Evolutionary conservation across 2,888 invertebrate genomes (phyloP), one percentile per base, ranked within the genome.

Genomic region (Anthophora plumipes): DNA sequence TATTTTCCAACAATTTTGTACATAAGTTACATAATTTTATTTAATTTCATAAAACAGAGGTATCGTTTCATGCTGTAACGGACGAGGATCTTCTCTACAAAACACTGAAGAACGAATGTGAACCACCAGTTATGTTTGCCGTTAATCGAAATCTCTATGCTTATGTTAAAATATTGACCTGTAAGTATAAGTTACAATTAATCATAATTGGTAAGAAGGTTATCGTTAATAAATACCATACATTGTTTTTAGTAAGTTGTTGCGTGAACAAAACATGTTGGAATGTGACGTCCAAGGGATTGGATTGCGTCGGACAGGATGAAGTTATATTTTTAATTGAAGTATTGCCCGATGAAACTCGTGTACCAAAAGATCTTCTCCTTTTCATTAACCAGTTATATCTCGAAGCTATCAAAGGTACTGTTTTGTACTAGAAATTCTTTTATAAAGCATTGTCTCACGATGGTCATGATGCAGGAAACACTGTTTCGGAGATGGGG

Each of bases 221-320:
- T 43, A n/a, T 11, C 50, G n/a, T n/a, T n/a, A 12, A 55, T 12
- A 5, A 46, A 66, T 12, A 54, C n/a, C 22, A 48, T 5, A 11
- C 25, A n/a, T 75, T 43, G 71, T 77, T 93, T 94, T 46, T 90
- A 97, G 97, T 97, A 94, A 96, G 96, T 89, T 97, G 97, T 91
- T 97, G 96, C 91, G 95, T 96, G 82, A 96, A 96, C 89, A 95
- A 95, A 86, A 94, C 94, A 80, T 96, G 96, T 78, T 97, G 97
- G 95, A 97, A 96, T 91, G 96, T 97, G 88, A 95, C 96, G 31
- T 96, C 97, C 0, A 94, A 95, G 85, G 98, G 98, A 17, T 94
- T 98, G 92, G 96, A 96, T 77, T 96, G 96, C 76, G 97, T 97
- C 22, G 97, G 97, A 2, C 97, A 97, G 91, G 97, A 97, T 91